A percentile compares a stretch with the other conserved stretches of the same genome.
Evolutionary conservation across 1,140 invertebrate genomes (phyloP).

Genomic region (Centruroides sculpturatus): DNA sequence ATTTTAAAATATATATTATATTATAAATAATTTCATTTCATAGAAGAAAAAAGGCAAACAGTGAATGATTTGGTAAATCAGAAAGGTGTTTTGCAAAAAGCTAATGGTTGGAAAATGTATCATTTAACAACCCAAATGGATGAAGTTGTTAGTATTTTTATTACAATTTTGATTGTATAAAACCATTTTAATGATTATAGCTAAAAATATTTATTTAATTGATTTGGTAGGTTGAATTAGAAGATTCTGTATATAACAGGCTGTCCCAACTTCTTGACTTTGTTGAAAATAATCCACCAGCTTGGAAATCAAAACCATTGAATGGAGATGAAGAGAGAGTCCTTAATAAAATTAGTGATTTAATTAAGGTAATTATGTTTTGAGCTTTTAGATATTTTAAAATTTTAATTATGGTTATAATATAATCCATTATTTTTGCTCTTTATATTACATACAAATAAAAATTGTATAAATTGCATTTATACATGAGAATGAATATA

Average conservation of each 20-base stretch:
- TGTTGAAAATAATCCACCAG: constrained; percentile 9
- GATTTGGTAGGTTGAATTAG: constrained; percentile 3
- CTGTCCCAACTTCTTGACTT: constrained; percentile 8
- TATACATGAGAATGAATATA: neutral
- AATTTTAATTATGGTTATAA: neutral
- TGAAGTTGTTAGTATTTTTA: constrained; percentile 43
- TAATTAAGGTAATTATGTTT: constrained; percentile 46
- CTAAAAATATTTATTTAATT: no score
- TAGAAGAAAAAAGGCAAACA: constrained; percentile 61
- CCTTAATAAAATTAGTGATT: constrained; percentile 54
- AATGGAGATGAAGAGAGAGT: constrained; percentile 39
- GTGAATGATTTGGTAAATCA: constrained; percentile 81
- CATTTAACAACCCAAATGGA: constrained; percentile 85
- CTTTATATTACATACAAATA: neutral
- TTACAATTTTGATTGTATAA: neutral
- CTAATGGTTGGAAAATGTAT: constrained; percentile 91
- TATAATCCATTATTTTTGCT: neutral
- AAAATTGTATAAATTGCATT: neutral
- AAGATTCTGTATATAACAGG: constrained; percentile 10
- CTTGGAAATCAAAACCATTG: neutral
- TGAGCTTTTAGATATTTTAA: no score
- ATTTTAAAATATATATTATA: no score
- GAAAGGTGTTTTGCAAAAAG: constrained; percentile 66
- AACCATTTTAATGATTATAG: no score
- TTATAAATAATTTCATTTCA: constrained; percentile 1